A percentile compares a stretch with the other conserved stretches of the same genome.
Evolutionary conservation across 2,797 vertebrate species (phyloP).

Genomic region (Mormyrus proboscirostris): DNA sequence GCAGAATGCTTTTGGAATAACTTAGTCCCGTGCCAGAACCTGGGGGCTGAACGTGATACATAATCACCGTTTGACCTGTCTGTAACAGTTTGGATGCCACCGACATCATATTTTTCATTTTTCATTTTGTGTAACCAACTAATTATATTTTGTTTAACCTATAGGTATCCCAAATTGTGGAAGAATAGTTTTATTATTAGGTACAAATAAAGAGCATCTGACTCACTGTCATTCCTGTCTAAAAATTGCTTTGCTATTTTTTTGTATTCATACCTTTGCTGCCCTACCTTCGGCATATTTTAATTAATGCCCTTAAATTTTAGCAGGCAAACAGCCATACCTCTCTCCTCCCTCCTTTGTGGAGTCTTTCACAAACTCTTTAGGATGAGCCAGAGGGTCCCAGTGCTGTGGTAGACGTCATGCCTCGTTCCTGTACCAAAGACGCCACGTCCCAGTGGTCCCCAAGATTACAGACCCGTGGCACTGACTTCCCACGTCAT

Average conservation of each 20-base stretch:
- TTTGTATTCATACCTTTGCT: neutral
- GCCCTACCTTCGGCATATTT: neutral
- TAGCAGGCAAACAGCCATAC: neutral
- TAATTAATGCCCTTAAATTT: neutral
- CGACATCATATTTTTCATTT: neutral
- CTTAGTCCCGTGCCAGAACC: neutral
- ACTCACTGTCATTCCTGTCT: neutral
- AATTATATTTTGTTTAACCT: neutral
- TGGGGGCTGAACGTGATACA: neutral
- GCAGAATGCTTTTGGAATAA: neutral
- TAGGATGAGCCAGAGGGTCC: too few relatives aligned
- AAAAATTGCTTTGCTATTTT: neutral
- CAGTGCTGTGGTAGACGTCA: too few relatives aligned
- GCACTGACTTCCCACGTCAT: too few relatives aligned
- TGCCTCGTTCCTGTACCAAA: too few relatives aligned
- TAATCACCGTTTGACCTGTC: neutral
- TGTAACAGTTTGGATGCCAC: neutral
- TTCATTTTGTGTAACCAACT: neutral
- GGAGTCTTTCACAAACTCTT: too few relatives aligned
- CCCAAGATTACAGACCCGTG: too few relatives aligned
- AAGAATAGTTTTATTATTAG: neutral
- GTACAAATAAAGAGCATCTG: neutral
- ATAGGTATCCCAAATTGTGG: neutral
- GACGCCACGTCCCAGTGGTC: too few relatives aligned
- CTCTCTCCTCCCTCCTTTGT: too few relatives aligned